A percentile compares a stretch with the other conserved stretches of the same genome.
phyloP scores from a whole-genome alignment of 2,797 vertebrate genomes.

The Microcaecilia unicolor region DNA sequence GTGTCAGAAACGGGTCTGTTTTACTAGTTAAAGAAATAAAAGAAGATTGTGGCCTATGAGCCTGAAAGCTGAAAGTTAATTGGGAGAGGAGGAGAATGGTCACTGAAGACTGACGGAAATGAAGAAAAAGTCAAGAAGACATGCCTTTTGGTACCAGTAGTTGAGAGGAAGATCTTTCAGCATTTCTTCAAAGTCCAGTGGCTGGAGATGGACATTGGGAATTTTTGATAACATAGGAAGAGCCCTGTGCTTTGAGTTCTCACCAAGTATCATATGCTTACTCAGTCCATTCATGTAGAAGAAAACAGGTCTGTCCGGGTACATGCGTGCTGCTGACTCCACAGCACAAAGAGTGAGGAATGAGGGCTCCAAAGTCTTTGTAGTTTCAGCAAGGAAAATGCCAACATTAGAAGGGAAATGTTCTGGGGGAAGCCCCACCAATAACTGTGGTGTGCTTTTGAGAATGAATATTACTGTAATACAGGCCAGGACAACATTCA shows the following conservation, averaged over 20 bases:
- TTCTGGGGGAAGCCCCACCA: no score
- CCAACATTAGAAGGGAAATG: no score
- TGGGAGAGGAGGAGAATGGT: no score
- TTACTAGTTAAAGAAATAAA: no score
- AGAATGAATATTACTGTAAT: no score
- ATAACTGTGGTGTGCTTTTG: no score
- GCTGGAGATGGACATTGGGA: constrained; percentile 55
- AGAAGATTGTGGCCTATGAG: no score
- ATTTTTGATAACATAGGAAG: constrained; percentile 48
- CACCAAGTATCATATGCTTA: not conserved
- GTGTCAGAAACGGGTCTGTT: no score
- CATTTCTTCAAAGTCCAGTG: constrained; percentile 46
- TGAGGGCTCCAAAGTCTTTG: constrained; percentile 35
- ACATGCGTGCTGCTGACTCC: constrained; percentile 54
- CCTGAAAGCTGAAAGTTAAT: no score
- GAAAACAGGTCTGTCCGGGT: constrained; percentile 32
- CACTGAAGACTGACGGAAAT: no score
- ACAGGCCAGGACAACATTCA: no score
- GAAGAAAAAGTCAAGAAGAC: no score
- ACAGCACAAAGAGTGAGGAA: constrained; percentile 49
- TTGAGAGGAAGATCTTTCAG: constrained; percentile 54
- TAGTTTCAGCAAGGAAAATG: constrained; percentile 58
- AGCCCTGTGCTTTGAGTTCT: constrained; percentile 20
- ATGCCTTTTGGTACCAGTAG: constrained; percentile 51
- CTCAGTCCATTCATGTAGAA: constrained; percentile 55